Percentiles rank a stretch among this genome's conserved stretches.
Evolutionary conservation across 2,888 invertebrate species (phyloP).

Genomic region (Gisinianus flammeolus): DNA sequence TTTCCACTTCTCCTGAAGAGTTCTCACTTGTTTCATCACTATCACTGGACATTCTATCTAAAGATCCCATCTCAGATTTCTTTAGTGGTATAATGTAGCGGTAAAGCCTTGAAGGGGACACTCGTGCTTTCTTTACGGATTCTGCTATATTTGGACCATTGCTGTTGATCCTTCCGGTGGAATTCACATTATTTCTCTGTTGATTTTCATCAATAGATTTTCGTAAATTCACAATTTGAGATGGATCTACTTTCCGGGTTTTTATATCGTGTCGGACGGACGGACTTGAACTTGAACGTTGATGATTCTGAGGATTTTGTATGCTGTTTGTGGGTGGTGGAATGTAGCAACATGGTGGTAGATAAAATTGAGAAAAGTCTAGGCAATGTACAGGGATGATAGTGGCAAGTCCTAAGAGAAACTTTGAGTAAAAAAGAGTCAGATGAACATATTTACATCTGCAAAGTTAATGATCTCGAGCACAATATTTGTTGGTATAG

Average conservation of each 20-base stretch:
- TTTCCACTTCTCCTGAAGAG: not conserved
- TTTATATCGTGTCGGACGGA: constrained; percentile 12
- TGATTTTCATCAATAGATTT: not conserved
- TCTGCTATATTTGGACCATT: too few species aligned
- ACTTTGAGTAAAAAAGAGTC: not conserved
- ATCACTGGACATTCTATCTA: not conserved
- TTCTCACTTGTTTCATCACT: not conserved
- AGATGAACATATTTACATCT: not conserved
- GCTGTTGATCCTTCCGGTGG: not conserved
- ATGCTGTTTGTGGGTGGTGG: constrained; percentile 24
- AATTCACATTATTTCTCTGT: not conserved
- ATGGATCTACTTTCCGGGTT: constrained; percentile 7
- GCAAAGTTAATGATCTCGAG: not conserved
- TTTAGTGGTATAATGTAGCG: constrained; percentile 34
- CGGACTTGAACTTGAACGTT: constrained; percentile 2
- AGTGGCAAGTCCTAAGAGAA: not conserved
- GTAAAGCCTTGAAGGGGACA: constrained; percentile 11
- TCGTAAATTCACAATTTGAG: not conserved
- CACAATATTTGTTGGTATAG: too few species aligned
- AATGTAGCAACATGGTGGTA: constrained; percentile 54
- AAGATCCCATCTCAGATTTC: not conserved
- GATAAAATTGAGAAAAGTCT: constrained; percentile 53
- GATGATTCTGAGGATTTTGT: not conserved
- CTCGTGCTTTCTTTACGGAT: not conserved
- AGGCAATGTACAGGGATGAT: constrained; percentile 10